Evolutionary conservation across 1,140 invertebrate species (phyloP).

Genomic region (Muscidifurax raptorellus): DNA sequence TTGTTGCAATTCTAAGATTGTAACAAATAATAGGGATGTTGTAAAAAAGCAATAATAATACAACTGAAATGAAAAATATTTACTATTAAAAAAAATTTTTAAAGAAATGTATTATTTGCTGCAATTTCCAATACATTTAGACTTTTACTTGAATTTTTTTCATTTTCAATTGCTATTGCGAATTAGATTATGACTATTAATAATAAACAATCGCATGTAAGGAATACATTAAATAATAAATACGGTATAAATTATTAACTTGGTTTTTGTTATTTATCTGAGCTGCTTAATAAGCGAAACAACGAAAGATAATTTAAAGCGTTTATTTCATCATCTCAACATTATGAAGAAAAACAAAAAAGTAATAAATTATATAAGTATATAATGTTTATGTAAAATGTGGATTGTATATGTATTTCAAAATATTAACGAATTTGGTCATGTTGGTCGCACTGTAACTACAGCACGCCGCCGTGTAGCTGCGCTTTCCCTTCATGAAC

Average conservation of each 20-base stretch:
- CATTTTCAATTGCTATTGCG: too few relatives aligned
- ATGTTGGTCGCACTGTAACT: conserved; percentile 43
- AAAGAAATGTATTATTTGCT: too few relatives aligned
- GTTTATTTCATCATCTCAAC: background rate
- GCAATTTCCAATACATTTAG: too few relatives aligned
- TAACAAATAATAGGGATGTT: too few relatives aligned
- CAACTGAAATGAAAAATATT: too few relatives aligned
- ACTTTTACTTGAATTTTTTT: too few relatives aligned
- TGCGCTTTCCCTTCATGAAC: conserved; percentile 36
- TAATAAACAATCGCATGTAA: too few relatives aligned
- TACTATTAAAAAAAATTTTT: too few relatives aligned
- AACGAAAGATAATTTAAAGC: background rate
- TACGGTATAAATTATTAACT: too few relatives aligned
- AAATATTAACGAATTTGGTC: conserved; percentile 19
- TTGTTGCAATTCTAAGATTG: background rate
- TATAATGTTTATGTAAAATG: background rate
- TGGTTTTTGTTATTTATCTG: too few relatives aligned
- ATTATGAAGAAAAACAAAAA: background rate
- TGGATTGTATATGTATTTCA: background rate
- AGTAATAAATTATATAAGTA: background rate
- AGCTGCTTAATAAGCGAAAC: background rate
- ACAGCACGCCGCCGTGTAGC: conserved; percentile 36
- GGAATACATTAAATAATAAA: too few relatives aligned
- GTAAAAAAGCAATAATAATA: background rate
- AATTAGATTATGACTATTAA: too few relatives aligned